phyloP scores from a whole-genome alignment of 1,140 invertebrate species.

The Dendrolimus kikuchii region DNA sequence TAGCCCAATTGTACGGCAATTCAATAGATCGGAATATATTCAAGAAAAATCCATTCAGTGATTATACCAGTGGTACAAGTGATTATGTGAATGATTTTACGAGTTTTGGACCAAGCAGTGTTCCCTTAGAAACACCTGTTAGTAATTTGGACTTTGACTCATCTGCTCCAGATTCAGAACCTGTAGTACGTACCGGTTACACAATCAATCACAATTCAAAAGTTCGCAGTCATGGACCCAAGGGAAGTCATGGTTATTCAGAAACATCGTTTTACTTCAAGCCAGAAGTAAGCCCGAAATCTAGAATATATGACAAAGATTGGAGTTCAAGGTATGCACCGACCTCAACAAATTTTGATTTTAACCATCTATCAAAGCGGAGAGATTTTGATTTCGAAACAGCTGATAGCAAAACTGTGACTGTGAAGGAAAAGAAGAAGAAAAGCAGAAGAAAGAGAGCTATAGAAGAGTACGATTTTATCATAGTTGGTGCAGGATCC shows the following conservation, averaged over 20 bases:
- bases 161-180: background rate
- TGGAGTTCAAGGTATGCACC: slow-evolving; percentile 4
- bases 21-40: slow-evolving; percentile 42
- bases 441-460: slow-evolving; percentile 24
- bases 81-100: no score
- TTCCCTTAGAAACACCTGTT: no score
- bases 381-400: slow-evolving; percentile 23
- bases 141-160: no score
- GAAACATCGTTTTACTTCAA: slow-evolving; percentile 18
- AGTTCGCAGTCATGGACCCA: slow-evolving; percentile 14
- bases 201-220: slow-evolving; percentile 9
- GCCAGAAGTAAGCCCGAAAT: slow-evolving; percentile 4
- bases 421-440: slow-evolving; percentile 9
- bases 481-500: slow-evolving; percentile 57
- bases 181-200: slow-evolving; percentile 3
- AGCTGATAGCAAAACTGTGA: slow-evolving; percentile 28
- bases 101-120: no score
- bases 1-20: slow-evolving; percentile 73
- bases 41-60: slow-evolving; percentile 13
- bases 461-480: slow-evolving; percentile 48
- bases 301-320: background rate
- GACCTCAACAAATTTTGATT: slow-evolving; percentile 11
- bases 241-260: slow-evolving; percentile 12
- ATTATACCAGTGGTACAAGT: background rate
- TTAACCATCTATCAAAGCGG: slow-evolving; percentile 14